phyloP scores from a whole-genome alignment of 2,797 vertebrate species.

The Pyrocephalus nanus region DNA sequence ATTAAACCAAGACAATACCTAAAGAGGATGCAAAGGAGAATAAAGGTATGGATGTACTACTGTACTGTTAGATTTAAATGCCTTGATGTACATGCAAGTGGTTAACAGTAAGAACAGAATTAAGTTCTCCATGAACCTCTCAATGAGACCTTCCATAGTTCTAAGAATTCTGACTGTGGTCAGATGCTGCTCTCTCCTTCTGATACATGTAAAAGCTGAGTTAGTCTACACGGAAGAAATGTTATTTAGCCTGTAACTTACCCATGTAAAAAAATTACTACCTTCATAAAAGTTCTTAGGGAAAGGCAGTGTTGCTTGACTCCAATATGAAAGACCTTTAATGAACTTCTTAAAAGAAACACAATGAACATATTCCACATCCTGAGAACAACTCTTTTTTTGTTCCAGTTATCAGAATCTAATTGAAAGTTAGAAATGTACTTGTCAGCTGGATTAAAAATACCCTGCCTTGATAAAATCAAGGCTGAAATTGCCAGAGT shows the following conservation, averaged over 20 bases:
- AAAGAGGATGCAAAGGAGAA: not conserved
- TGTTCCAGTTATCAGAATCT: not conserved
- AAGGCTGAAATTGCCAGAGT: not conserved
- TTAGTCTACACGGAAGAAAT: not conserved
- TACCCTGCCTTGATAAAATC: not conserved
- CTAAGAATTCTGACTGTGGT: not conserved
- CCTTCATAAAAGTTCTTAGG: not conserved
- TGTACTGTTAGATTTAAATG: not conserved
- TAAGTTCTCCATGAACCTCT: not conserved
- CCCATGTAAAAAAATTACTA: not conserved
- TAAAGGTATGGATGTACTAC: not conserved
- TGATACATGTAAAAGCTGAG: not conserved
- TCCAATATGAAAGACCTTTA: not conserved
- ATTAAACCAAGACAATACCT: not conserved
- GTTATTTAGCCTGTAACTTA: not conserved
- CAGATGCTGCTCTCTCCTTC: not conserved
- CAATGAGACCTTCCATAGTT: not conserved
- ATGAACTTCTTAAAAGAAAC: not conserved
- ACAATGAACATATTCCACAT: accelerated
- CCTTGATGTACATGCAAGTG: not conserved
- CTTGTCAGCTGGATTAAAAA: not conserved
- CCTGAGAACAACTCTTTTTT: not conserved
- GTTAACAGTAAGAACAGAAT: not conserved
- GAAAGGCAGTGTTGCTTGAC: not conserved
- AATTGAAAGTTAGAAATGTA: not conserved